Percentiles rank a stretch among this genome's conserved stretches.
Evolutionary conservation across 1,140 invertebrate species (phyloP).

Genomic region (Drosophila sucinea): DNA sequence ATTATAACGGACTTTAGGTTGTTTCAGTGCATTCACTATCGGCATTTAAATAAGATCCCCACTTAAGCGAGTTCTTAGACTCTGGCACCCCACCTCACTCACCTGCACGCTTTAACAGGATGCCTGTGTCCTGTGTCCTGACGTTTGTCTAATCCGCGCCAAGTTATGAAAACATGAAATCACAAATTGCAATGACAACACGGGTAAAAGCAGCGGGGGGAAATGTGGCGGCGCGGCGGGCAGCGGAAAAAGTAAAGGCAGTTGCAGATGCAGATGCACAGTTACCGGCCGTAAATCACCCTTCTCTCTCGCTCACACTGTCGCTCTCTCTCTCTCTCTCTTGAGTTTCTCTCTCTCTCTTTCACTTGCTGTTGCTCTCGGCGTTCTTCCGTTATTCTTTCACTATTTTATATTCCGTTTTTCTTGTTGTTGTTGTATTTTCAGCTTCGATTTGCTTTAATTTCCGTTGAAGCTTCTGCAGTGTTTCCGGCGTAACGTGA

Average conservation of each 20-base stretch:
- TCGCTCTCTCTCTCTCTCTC: conserved; percentile 15
- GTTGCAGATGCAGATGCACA: conserved; percentile 44
- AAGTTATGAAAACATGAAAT: conserved; percentile 67
- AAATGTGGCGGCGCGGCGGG: not conserved
- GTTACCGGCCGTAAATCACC: conserved; percentile 45
- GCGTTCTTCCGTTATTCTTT: conserved; percentile 4
- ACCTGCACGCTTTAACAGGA: conserved; percentile 31
- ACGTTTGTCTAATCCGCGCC: conserved; percentile 56
- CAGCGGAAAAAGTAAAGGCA: conserved; percentile 11
- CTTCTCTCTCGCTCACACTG: conserved; percentile 19
- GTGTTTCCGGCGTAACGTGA: conserved; percentile 43
- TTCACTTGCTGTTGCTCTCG: conserved; percentile 13
- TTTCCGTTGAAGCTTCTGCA: conserved; percentile 62
- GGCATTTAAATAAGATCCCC: not conserved
- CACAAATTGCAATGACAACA: conserved; percentile 54
- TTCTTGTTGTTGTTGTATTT: conserved; percentile 28
- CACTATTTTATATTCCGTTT: conserved; percentile 1
- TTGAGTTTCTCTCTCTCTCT: not conserved
- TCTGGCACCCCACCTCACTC: not conserved
- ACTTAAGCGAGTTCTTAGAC: not conserved
- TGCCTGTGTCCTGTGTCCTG: conserved; percentile 32
- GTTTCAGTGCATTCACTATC: not conserved
- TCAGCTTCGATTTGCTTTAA: conserved; percentile 66
- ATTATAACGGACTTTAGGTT: not conserved
- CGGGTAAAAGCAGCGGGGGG: not conserved